phyloP scores from a whole-genome alignment of 2,888 invertebrate species.

The Erebia epiphron region DNA sequence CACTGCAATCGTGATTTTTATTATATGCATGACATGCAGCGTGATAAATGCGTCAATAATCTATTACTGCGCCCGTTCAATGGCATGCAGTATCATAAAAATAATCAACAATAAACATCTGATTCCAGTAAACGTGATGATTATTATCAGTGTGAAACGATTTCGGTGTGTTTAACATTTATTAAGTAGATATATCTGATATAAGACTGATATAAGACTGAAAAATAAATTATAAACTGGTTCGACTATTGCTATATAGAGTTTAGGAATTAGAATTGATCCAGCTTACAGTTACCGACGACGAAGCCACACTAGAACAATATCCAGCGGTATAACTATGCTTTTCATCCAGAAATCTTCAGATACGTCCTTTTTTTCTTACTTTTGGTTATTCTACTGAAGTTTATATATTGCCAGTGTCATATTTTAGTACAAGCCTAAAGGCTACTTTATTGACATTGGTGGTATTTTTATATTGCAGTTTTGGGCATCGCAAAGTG shows the following conservation, averaged over 20 bases:
- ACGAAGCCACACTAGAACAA: too few relatives aligned
- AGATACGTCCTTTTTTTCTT: too few relatives aligned
- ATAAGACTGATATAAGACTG: constrained; percentile 10
- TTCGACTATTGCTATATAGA: neutral
- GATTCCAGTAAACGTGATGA: constrained; percentile 22
- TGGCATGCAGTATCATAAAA: constrained; percentile 5
- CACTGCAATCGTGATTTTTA: too few relatives aligned
- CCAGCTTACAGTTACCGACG: neutral
- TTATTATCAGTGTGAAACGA: constrained; percentile 22
- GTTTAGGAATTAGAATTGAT: neutral
- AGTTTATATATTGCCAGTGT: too few relatives aligned
- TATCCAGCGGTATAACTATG: too few relatives aligned
- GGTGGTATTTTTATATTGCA: constrained; percentile 39
- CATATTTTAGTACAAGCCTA: too few relatives aligned
- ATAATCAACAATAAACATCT: constrained; percentile 25
- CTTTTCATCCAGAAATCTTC: too few relatives aligned
- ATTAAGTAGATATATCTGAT: constrained; percentile 14
- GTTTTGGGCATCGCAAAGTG: constrained; percentile 72
- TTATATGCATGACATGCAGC: constrained; percentile 9
- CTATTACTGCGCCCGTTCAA: neutral
- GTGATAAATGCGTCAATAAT: constrained; percentile 19
- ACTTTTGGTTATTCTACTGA: constrained; percentile 5
- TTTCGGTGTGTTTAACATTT: constrained; percentile 7
- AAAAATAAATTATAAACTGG: neutral
- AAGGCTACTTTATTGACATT: neutral